These are phyloP conservation scores for Actenoides hombroni DNA, from an alignment of 2,113 vertebrate species.

Conservation along the genomic window DNA sequence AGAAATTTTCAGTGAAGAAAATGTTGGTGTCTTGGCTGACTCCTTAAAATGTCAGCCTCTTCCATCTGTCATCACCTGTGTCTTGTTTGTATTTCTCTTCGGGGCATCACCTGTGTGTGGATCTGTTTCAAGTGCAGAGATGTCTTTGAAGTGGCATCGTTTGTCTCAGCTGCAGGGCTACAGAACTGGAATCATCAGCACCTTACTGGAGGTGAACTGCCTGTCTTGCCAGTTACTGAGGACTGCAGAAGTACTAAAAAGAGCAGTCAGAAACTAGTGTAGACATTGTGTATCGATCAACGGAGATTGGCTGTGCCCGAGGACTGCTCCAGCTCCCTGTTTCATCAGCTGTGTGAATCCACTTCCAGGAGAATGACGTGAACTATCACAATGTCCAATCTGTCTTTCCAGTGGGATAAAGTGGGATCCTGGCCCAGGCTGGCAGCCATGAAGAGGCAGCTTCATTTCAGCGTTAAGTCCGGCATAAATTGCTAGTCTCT, in stretches of 20 bases:
- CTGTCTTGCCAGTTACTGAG: not conserved
- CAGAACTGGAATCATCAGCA: not conserved
- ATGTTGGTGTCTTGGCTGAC: not conserved
- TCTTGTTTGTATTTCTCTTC: not conserved
- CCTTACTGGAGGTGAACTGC: not conserved
- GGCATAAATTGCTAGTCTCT: not conserved
- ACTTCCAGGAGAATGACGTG: not conserved
- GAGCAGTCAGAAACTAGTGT: not conserved
- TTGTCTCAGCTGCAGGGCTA: not conserved
- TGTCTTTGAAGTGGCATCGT: not conserved
- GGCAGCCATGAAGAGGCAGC: not conserved
- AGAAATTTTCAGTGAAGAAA: not conserved
- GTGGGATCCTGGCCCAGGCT: not conserved
- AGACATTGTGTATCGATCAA: not conserved
- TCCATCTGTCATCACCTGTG: fast-evolving
- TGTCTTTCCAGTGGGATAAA: not conserved
- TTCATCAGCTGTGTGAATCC: not conserved
- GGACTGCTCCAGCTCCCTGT: not conserved
- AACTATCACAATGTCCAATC: not conserved
- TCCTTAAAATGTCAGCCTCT: not conserved
- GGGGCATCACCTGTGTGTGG: not conserved
- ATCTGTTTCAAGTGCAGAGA: not conserved
- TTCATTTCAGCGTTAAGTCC: not conserved
- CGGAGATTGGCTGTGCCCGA: fast-evolving
- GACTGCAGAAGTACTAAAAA: not conserved